Base-by-base conservation (phyloP, 2,797 vertebrate genomes). In the Melanotaenia parkinsoni region DNA sequence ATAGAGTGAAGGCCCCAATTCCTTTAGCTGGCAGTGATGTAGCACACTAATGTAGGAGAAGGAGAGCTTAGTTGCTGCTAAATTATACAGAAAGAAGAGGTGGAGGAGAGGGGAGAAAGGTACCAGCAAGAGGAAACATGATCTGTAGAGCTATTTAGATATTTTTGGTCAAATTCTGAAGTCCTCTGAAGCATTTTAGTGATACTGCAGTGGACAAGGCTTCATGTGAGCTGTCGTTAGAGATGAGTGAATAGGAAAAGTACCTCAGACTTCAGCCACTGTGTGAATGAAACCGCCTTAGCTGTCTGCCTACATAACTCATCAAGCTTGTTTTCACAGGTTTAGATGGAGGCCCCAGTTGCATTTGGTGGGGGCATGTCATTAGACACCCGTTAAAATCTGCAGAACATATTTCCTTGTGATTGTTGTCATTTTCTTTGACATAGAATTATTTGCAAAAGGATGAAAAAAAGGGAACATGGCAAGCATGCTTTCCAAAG, bases 11-110 rank as follows among this genome's bases (percentile, higher is more conserved):
- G 76, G 70, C 70, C 76, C 63, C 83, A 74, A 20, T 77, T 83
- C 74, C 80, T 84, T 81, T 67, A 71, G 79, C 72, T 88, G 88
- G 84, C 86, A 87, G 80, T 53, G 83, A 83, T 81, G 43, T 51
- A 80, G 81, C 81, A 66, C 86, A 64, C 68, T 71, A 85, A 86
- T 77, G 87, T 40, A 72, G 72, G 71, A 79, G 82, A 79, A 76
- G 69, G 76, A 67, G 74, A 71, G 81, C 75, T 86, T 68, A 88
- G 87, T 85, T 86, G 77, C 74, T 67, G 77, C 80, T 88, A 72
- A 88, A 88, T 91, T 79, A 88, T 77, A 83, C 84, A 79, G 71
- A 71, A 62, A 67, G 75, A 61, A 24, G 63, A 47, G 71, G 62
- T 12, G 58, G 82, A 47, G 22, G 26, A 74, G 70, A 20, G 47